A percentile compares a stretch with the other conserved stretches of the same genome.
These are phyloP conservation scores for Coryphaenoides rupestris DNA, from an alignment of 2,113 vertebrate species.

Conservation along the genomic window DNA sequence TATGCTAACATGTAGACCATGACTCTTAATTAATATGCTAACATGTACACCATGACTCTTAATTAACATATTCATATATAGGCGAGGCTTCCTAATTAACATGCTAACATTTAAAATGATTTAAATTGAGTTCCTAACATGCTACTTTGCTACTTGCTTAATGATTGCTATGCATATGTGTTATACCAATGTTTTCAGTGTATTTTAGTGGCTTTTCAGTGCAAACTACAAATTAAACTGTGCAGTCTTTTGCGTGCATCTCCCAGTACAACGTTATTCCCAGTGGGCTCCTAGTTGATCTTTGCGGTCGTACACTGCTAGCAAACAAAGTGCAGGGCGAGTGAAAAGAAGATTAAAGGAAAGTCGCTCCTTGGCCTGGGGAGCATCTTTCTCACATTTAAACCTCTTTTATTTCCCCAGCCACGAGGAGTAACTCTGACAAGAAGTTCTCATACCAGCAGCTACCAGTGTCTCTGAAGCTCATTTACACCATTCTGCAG, in stretches of 20 bases:
- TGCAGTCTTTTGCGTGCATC: background rate
- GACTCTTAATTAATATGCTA: too few relatives aligned
- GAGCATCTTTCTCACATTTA: conserved; percentile 8
- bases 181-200: too few relatives aligned
- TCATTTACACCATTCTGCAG: conserved; percentile 97
- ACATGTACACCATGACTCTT: too few relatives aligned
- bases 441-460: conserved; percentile 94
- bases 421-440: conserved; percentile 88
- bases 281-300: background rate
- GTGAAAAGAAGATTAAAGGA: background rate
- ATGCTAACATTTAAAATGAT: too few relatives aligned
- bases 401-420: conserved; percentile 55
- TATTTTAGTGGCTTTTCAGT: too few relatives aligned
- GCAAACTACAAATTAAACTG: too few relatives aligned
- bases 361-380: background rate
- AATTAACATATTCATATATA: too few relatives aligned
- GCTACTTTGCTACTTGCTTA: too few relatives aligned
- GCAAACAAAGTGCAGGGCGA: conserved; percentile 3
- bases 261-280: background rate
- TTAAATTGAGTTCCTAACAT: too few relatives aligned
- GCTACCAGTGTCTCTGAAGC: conserved; percentile 90
- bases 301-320: background rate
- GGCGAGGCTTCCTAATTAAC: too few relatives aligned
- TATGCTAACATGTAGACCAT: background rate
- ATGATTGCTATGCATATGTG: too few relatives aligned